Percentiles rank a stretch among this genome's conserved stretches.
These are phyloP conservation scores for Argyresthia goedartella DNA, from an alignment of 2,888 invertebrate genomes.

Conservation along the genomic window DNA sequence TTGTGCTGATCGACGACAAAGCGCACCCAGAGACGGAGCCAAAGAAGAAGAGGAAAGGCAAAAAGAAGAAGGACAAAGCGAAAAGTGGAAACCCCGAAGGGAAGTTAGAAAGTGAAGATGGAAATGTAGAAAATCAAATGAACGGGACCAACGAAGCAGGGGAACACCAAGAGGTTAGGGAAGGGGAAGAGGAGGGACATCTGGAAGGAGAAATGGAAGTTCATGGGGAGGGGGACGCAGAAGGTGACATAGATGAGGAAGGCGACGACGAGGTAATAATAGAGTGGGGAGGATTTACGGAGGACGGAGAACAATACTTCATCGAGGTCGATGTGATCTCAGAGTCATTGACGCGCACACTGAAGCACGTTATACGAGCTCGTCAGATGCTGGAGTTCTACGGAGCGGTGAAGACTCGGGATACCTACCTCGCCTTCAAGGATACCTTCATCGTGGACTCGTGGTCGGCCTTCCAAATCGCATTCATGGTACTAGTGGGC, in stretches of 20 bases:
- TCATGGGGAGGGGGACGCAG: conserved; percentile 19
- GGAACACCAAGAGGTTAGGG: conserved; percentile 26
- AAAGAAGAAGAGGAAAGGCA: too few species aligned
- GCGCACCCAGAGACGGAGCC: conserved; percentile 29
- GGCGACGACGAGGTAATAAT: conserved; percentile 39
- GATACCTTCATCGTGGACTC: conserved; percentile 85
- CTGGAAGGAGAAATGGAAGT: conserved; percentile 16
- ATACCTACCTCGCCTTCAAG: conserved; percentile 82
- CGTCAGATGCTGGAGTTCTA: conserved; percentile 76
- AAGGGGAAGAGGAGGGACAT: conserved; percentile 13
- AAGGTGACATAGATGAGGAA: conserved; percentile 11
- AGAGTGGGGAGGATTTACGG: conserved; percentile 40
- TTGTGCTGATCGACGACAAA: conserved; percentile 76
- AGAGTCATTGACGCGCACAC: conserved; percentile 74
- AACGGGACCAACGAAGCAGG: conserved; percentile 14
- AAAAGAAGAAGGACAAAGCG: too few species aligned
- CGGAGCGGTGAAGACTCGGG: conserved; percentile 82
- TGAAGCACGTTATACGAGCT: conserved; percentile 72
- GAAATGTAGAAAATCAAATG: conserved; percentile 8
- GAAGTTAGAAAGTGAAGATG: too few species aligned
- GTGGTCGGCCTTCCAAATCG: conserved; percentile 82
- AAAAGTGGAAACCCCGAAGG: too few species aligned
- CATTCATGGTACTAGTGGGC: conserved; percentile 80
- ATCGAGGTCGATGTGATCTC: conserved; percentile 68
- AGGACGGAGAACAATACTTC: conserved; percentile 33